These are phyloP conservation scores for Hippocampus kuda DNA, from an alignment of 2,797 vertebrate species.

Conservation along the genomic window DNA sequence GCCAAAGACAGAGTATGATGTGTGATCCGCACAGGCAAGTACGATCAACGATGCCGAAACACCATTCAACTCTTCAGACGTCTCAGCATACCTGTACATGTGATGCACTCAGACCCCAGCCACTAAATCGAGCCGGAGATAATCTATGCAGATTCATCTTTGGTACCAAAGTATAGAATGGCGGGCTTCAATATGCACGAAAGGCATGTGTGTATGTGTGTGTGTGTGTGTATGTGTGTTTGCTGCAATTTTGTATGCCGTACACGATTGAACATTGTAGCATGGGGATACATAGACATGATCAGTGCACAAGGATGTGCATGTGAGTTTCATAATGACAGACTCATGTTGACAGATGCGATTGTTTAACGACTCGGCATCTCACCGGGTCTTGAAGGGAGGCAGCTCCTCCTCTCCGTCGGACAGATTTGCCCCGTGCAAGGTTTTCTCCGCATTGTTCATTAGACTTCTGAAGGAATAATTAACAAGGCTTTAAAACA, in stretches of 20 bases:
- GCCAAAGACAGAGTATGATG: constrained; percentile 53
- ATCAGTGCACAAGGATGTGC: constrained; percentile 28
- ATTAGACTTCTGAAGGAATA: constrained; percentile 75
- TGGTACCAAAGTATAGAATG: constrained; percentile 60
- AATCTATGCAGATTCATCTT: constrained; percentile 62
- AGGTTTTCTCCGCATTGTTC: constrained; percentile 70
- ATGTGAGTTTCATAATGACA: constrained; percentile 37
- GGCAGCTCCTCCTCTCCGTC: constrained; percentile 41
- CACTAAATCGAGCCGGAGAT: constrained; percentile 60
- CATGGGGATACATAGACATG: constrained; percentile 23
- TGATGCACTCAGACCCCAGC: constrained; percentile 49
- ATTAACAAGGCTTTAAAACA: constrained; percentile 79
- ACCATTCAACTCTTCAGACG: constrained; percentile 36
- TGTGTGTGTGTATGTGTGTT: background rate
- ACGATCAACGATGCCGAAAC: constrained; percentile 43
- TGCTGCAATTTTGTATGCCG: constrained; percentile 14
- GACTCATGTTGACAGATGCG: constrained; percentile 48
- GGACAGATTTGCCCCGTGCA: constrained; percentile 59
- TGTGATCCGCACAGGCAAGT: constrained; percentile 48
- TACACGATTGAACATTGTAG: constrained; percentile 43
- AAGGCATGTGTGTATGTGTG: constrained; percentile 19
- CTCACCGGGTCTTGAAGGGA: constrained; percentile 32
- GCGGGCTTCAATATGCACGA: constrained; percentile 60
- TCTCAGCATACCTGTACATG: constrained; percentile 41
- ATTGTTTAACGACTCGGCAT: constrained; percentile 44